phyloP scores from a whole-genome alignment of 2,113 vertebrate genomes.

The Platysternon megacephalum region DNA sequence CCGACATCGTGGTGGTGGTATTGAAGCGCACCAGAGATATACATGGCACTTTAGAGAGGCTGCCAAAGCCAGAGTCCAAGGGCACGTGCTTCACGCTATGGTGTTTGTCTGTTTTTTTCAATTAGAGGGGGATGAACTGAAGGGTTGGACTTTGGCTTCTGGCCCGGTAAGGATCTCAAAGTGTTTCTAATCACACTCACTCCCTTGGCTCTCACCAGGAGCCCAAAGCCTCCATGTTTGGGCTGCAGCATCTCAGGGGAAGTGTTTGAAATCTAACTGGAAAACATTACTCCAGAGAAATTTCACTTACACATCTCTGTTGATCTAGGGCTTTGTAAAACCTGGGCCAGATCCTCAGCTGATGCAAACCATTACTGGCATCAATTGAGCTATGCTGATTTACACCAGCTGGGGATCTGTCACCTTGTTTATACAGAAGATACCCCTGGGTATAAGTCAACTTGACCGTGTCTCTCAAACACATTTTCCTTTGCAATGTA shows the following conservation, averaged over 20 bases:
- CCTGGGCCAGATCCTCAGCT: neutral
- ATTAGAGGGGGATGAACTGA: neutral
- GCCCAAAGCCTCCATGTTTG: neutral
- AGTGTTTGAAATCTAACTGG: constrained; percentile 31
- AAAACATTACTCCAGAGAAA: constrained; percentile 19
- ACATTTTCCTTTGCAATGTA: neutral
- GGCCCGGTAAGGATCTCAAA: neutral
- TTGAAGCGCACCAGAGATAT: neutral
- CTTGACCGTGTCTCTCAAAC: neutral
- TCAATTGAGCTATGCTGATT: constrained; percentile 12
- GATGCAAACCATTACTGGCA: neutral
- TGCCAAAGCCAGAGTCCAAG: neutral
- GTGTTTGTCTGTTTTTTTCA: neutral
- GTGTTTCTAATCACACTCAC: neutral
- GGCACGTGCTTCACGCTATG: neutral
- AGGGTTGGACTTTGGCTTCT: neutral
- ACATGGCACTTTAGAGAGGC: neutral
- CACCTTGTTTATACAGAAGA: neutral
- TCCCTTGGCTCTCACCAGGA: no score
- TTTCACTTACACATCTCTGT: neutral
- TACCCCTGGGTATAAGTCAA: neutral
- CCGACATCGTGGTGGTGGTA: neutral
- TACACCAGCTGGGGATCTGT: neutral
- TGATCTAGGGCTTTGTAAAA: neutral
- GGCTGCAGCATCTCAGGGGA: neutral